Percentiles rank a stretch among this genome's conserved stretches.
Evolutionary conservation across 2,797 vertebrate species (phyloP).

Genomic region (Cephalopachus bancanus): DNA sequence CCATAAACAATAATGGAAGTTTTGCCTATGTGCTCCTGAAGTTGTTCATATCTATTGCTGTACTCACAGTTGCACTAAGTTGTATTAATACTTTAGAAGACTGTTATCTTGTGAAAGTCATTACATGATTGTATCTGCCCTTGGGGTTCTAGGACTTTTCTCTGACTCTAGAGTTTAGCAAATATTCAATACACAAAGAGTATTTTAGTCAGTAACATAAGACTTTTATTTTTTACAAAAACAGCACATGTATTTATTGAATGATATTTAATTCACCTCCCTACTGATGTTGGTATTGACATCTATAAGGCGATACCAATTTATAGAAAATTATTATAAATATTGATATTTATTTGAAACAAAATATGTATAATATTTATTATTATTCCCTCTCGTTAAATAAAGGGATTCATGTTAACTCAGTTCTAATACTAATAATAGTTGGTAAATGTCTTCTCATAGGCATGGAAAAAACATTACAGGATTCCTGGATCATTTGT

Average conservation of each 20-base stretch:
- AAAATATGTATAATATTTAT: background rate
- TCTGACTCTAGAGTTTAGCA: background rate
- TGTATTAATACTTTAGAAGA: background rate
- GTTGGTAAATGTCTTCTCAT: background rate
- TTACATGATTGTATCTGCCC: background rate
- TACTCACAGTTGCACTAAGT: background rate
- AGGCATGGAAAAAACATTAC: background rate
- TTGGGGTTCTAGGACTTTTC: background rate
- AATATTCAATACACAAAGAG: background rate
- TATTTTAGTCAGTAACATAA: background rate
- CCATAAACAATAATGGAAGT: background rate
- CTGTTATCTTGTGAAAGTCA: background rate
- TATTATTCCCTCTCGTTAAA: background rate
- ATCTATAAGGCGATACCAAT: background rate
- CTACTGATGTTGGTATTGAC: background rate
- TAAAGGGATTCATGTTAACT: slow-evolving; percentile 7
- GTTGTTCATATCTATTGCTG: background rate
- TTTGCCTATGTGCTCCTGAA: background rate
- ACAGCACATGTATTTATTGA: background rate
- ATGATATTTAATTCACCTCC: background rate
- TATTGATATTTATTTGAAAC: slow-evolving; percentile 17
- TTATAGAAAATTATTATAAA: background rate
- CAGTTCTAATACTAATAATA: slow-evolving; percentile 15
- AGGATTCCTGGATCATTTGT: background rate
- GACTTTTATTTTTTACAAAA: slow-evolving; percentile 30